phyloP scores from a whole-genome alignment of 2,888 invertebrate genomes.

The Pristionchus fissidentatus region DNA sequence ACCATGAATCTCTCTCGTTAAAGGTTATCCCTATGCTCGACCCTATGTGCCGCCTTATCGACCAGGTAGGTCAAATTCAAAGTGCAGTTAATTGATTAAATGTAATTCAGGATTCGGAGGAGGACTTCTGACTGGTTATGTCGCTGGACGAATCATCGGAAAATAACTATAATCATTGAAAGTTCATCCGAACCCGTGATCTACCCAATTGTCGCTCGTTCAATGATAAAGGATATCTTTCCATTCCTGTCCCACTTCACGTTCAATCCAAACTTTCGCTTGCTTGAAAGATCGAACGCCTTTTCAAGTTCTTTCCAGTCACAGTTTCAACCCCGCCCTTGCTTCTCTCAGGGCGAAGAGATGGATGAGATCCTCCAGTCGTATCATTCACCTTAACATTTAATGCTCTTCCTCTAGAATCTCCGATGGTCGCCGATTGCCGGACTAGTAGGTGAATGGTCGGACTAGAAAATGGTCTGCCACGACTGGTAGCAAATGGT shows the following conservation, averaged over 20 bases:
- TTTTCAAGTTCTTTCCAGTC: not conserved
- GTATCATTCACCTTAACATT: no score
- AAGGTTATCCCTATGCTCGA: slow-evolving; percentile 23
- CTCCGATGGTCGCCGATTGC: no score
- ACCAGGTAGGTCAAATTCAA: not conserved
- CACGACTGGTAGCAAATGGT: no score
- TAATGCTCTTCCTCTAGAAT: no score
- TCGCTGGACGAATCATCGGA: slow-evolving; percentile 12
- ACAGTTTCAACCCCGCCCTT: not conserved
- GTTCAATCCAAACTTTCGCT: slow-evolving; percentile 24
- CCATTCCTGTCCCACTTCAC: not conserved
- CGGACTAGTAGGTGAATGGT: no score
- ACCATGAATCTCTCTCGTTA: not conserved
- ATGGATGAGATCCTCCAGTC: no score
- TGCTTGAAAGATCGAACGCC: not conserved
- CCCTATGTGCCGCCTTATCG: not conserved
- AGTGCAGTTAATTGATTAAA: not conserved
- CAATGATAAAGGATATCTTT: slow-evolving; percentile 16
- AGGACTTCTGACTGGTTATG: slow-evolving; percentile 1
- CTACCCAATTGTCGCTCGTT: not conserved
- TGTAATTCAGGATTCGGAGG: slow-evolving; percentile 14
- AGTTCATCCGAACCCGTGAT: not conserved
- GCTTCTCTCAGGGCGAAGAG: not conserved
- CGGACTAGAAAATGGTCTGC: no score
- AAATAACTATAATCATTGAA: not conserved